These are phyloP conservation scores for Drosophila melanogaster DNA, from an alignment of 1,140 invertebrate genomes.

Conservation along the genomic window Release_6_plus_ISO1_MT NT_037436.4:11125001-11125500, in stretches of 20 bases:
- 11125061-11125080: constrained; percentile 1
- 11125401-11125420: too few species aligned
- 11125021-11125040: constrained; percentile 20
- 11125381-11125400: too few species aligned
- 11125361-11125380: too few species aligned
- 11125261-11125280: background rate
- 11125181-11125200: constrained; percentile 6
- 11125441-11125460: too few species aligned
- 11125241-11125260: background rate
- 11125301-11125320: too few species aligned
- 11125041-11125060: constrained; percentile 15
- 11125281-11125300: too few species aligned
- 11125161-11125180: background rate
- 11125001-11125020: constrained; percentile 38
- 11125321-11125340: too few species aligned
- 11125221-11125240: background rate
- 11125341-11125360: too few species aligned
- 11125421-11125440: too few species aligned
- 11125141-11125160: constrained; percentile 12
- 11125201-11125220: background rate
- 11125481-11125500: background rate
- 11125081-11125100: constrained; percentile 29
- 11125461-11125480: too few species aligned
- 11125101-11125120: constrained; percentile 42
- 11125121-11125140: constrained; percentile 4